Evolutionary conservation across 2,797 vertebrate species (phyloP).

Genomic region (Chloroceryle inda): DNA sequence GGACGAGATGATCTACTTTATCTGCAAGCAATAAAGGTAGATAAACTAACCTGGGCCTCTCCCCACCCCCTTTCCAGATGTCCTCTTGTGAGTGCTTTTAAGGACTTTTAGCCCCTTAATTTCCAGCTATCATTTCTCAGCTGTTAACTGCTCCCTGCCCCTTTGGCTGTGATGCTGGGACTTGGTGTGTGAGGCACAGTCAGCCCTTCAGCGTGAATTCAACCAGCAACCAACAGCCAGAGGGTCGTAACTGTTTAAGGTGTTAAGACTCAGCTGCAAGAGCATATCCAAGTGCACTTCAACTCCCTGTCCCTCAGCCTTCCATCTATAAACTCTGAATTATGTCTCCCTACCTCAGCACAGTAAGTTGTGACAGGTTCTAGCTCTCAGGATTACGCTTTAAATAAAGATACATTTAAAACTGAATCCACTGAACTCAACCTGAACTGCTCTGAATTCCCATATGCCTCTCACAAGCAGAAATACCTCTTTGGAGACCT

Average conservation of each 20-base stretch:
- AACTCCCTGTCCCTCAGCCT: neutral
- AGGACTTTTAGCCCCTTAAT: neutral
- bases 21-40: neutral
- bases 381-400: slow-evolving; percentile 25
- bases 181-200: neutral
- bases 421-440: neutral
- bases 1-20: neutral
- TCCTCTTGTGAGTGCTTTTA: neutral
- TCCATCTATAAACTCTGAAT: neutral
- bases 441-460: slow-evolving; percentile 26
- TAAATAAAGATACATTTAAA: slow-evolving; percentile 23
- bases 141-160: slow-evolving; percentile 1
- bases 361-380: slow-evolving; percentile 12
- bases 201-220: neutral
- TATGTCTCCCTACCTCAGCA: slow-evolving; percentile 4
- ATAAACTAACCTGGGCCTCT: neutral
- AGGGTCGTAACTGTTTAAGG: slow-evolving; percentile 9
- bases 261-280: slow-evolving; percentile 4
- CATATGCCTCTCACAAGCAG: neutral
- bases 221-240: neutral
- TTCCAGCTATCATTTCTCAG: slow-evolving; percentile 28
- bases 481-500: neutral
- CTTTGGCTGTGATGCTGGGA: neutral
- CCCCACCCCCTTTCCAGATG: neutral
- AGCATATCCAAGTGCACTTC: neutral